Evolutionary conservation across 2,888 invertebrate genomes (phyloP), one percentile per base, ranked within the genome.

Genomic region (Dasysyrphus albostriatus): DNA sequence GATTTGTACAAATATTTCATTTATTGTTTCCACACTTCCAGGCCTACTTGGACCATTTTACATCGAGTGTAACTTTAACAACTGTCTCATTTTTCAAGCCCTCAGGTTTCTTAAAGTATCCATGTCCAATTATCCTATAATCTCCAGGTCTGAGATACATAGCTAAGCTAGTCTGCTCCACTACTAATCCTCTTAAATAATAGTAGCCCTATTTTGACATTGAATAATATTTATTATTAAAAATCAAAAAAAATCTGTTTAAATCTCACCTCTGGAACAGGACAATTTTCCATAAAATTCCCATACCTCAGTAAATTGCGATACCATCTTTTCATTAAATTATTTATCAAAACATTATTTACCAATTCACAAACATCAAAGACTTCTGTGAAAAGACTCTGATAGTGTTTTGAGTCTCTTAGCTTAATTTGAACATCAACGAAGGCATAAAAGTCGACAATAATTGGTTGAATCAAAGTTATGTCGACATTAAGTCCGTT

Each of bases 361-460:
- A 90, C 73, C 83, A 91, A 59, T 6, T 47, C 83, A 37, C 91
- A 91, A 44, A 90, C 75, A 58, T 91, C 89, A 16, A 91, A 56
- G 1, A 79, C 83, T 7, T 90, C 89, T 0, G 81, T 82, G n/a
- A 90, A 89, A 0, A 90, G 69, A 29, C 88, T 89, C 29, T 90
- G 90, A 37, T 88, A 90, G 10, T 56, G 77, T 14, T 16, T 44
- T 0, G 89, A 81, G 58, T 87, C 78, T 12, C 39, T 42, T 12
- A 88, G 8, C 44, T 47, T 78, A 0, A 84, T 67, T 61, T 88
- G 87, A 5, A 87, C 32, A 9, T 83, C 88, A 24, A 87, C 42
- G 5, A 42, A 59, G 0, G 61, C 74, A 32, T 75, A 79, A 12
- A 88, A 44, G 29, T 88, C 76, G 1, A 19, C 61, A 5, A 65